Evolutionary conservation across 2,888 invertebrate species (phyloP), one percentile per base, ranked within the genome.

Genomic region (Ashinkailepas kermadecensis): DNA sequence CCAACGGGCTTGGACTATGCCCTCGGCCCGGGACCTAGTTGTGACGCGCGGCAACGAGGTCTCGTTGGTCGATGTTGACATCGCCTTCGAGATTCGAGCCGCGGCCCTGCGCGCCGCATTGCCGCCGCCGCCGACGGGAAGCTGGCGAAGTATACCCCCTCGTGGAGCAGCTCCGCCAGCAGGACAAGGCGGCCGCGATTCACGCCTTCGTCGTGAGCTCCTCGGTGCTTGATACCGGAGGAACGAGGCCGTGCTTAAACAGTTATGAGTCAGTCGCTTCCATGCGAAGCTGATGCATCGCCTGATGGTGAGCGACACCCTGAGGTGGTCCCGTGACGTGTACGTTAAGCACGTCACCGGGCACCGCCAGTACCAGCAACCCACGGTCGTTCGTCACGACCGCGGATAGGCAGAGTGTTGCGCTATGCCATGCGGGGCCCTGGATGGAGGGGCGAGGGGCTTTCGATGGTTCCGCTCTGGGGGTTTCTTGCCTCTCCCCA

Each of bases 301-400:
- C 3, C 83, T 86, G 23, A 86, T 86, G 83, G 84, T 86, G 1
- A 85, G 85, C 0, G 86, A 87, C 54, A 81, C 83, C 18, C 85
- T 86, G 39, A 81, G 84, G 0, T 86, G 86, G 86, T 85, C 85
- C 12, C 81, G 86, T 7, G 86, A 87, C 84, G 85, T 87, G 0
- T 87, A 87, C 83, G 84, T 86, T 7, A 85, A 86, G 62, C 86
- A 86, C 81, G 83, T 87, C 11, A 85, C 86, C 2, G 86, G 86
- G 18, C 80, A 82, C 0, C 78, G 84, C 62, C 62, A 62, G 62
- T 15, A 62, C 62, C 18, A 62, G 12, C 18, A 18, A 62, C 18
- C 62, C 62, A 18, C 62, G 18, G 62, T 4, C 18, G 18, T 7
- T 4, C 18, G 18, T 8, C 62, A 7, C 62, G 62, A 18, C 62